Percentiles rank a stretch among this genome's conserved stretches.
Evolutionary conservation across 2,888 invertebrate species (phyloP).

Genomic region (Tromatobia lineatoria): DNA sequence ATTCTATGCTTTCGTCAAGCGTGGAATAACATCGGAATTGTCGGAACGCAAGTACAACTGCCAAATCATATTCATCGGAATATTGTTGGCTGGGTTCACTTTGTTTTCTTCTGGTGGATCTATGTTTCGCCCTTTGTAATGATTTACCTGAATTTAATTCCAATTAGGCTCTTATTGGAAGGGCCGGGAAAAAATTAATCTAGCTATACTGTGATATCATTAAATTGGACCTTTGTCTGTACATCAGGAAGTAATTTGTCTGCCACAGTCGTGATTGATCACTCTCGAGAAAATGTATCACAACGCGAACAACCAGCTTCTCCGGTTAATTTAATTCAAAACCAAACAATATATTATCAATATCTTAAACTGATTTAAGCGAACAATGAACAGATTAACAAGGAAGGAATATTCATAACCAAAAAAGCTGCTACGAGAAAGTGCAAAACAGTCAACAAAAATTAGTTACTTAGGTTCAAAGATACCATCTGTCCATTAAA

Average conservation of each 20-base stretch:
- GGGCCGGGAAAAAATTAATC: neutral
- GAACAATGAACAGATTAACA: too few relatives aligned
- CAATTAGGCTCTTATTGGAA: neutral
- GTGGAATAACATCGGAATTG: conserved; percentile 17
- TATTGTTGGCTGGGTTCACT: neutral
- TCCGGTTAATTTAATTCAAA: too few relatives aligned
- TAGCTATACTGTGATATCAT: neutral
- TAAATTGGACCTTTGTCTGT: neutral
- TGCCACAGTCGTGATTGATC: too few relatives aligned
- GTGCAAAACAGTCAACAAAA: too few relatives aligned
- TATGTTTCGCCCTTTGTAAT: neutral
- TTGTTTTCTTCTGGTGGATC: neutral
- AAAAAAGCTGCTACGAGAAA: too few relatives aligned
- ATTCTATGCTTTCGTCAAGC: conserved; percentile 26
- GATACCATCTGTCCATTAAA: too few relatives aligned
- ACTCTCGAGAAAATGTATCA: too few relatives aligned
- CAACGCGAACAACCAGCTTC: too few relatives aligned
- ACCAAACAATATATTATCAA: too few relatives aligned
- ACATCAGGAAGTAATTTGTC: neutral
- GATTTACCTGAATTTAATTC: neutral
- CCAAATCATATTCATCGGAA: neutral
- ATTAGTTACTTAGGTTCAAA: too few relatives aligned
- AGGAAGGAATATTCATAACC: too few relatives aligned
- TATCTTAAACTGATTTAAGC: too few relatives aligned
- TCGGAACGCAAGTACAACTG: neutral